A percentile compares a stretch with the other conserved stretches of the same genome.
phyloP scores from a whole-genome alignment of 2,888 invertebrate genomes.

The Platycheirus rosarum region DNA sequence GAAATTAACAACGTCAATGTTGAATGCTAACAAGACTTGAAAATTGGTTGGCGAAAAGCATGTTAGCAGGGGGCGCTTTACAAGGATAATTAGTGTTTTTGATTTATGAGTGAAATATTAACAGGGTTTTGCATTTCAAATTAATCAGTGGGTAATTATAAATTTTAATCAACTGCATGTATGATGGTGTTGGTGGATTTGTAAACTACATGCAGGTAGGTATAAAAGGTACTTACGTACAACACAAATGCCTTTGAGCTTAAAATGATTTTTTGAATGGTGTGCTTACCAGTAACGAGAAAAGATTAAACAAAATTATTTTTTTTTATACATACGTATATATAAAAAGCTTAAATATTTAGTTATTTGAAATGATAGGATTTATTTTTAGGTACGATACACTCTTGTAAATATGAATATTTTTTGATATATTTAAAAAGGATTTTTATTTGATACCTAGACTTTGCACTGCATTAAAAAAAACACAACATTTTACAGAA shows the following conservation, averaged over 20 bases:
- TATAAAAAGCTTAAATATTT: too few relatives aligned
- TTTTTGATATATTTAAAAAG: too few relatives aligned
- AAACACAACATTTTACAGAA: too few relatives aligned
- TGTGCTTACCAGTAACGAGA: slow-evolving; percentile 61
- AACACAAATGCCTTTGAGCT: slow-evolving; percentile 8
- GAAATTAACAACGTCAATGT: slow-evolving; percentile 4
- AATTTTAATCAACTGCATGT: slow-evolving; percentile 39
- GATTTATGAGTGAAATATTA: slow-evolving; percentile 36
- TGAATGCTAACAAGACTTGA: not conserved
- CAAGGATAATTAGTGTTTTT: slow-evolving; percentile 54
- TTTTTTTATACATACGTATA: too few relatives aligned
- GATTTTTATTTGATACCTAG: too few relatives aligned
- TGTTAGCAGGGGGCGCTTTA: slow-evolving; percentile 47
- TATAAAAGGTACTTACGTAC: slow-evolving; percentile 24
- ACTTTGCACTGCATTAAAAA: too few relatives aligned
- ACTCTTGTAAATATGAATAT: too few relatives aligned
- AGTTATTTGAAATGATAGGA: too few relatives aligned
- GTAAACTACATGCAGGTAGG: not conserved
- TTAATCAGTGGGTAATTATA: slow-evolving; percentile 32
- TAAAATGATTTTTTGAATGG: slow-evolving; percentile 14
- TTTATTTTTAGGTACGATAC: too few relatives aligned
- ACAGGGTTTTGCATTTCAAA: slow-evolving; percentile 5
- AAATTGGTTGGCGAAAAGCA: slow-evolving; percentile 11
- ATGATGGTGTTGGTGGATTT: slow-evolving; percentile 3
- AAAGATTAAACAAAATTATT: slow-evolving; percentile 9